These are phyloP conservation scores for Brachyhypopomus occidentalis DNA, from an alignment of 2,113 vertebrate species.

Conservation along the genomic window DNA sequence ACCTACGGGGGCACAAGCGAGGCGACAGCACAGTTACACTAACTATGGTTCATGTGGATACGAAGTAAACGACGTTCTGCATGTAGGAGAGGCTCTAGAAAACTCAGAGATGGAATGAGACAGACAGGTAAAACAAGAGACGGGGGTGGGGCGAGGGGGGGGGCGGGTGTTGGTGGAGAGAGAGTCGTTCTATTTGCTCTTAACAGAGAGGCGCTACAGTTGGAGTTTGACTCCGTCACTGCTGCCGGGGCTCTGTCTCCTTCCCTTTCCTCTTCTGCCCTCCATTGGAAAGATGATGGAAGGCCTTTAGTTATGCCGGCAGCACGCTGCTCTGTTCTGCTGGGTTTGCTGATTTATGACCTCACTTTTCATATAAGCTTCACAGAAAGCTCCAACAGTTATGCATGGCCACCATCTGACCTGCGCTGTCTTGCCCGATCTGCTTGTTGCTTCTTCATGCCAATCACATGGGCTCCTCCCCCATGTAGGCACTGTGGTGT, in stretches of 20 bases:
- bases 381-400: slow-evolving; percentile 6
- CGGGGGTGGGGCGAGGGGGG: slow-evolving; percentile 6
- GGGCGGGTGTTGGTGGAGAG: not conserved
- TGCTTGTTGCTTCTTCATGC: slow-evolving; percentile 8
- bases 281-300: slow-evolving; percentile 72
- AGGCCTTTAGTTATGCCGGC: slow-evolving; percentile 44
- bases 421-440: slow-evolving; percentile 12
- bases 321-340: slow-evolving; percentile 6
- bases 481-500: not conserved
- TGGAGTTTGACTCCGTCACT: slow-evolving; percentile 22
- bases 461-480: slow-evolving; percentile 5
- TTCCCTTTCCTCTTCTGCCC: slow-evolving; percentile 80
- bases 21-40: slow-evolving; percentile 16
- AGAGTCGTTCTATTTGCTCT: slow-evolving; percentile 16
- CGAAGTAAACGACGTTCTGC: not conserved
- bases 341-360: slow-evolving; percentile 12
- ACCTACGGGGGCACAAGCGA: not conserved
- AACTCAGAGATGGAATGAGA: not conserved
- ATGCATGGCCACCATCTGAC: slow-evolving; percentile 9
- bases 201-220: slow-evolving; percentile 28
- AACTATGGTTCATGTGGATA: slow-evolving; percentile 20
- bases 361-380: slow-evolving; percentile 11
- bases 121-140: not conserved
- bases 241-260: slow-evolving; percentile 6
- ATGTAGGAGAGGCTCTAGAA: too few species aligned